Conservation (phyloP, 2,888 invertebrate genomes). For the Parnassius glacialis region DNA sequence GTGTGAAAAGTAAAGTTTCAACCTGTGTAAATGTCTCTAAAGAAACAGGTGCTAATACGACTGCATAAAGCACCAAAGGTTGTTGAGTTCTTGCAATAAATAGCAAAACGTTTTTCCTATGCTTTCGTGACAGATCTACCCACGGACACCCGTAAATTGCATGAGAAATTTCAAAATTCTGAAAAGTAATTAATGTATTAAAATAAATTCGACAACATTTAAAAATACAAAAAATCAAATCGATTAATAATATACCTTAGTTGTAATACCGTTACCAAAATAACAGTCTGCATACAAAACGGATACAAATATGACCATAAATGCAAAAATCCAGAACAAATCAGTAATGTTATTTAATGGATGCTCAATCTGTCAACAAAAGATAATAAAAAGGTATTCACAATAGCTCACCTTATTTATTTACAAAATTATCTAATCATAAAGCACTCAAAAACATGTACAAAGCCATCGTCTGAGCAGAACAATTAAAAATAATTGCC, state of each 20-base stretch:
- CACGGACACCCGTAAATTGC: slow-evolving; percentile 46
- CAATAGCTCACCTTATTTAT: too few species aligned
- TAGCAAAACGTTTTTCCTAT: slow-evolving; percentile 45
- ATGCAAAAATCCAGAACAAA: slow-evolving; percentile 44
- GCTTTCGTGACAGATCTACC: slow-evolving; percentile 39
- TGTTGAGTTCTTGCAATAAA: slow-evolving; percentile 51
- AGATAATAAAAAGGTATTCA: too few species aligned
- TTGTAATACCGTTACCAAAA: slow-evolving; percentile 49
- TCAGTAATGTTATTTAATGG: slow-evolving; percentile 27
- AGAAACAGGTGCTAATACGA: slow-evolving; percentile 47
- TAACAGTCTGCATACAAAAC: slow-evolving; percentile 53
- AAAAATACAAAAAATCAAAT: not conserved
- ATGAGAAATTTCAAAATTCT: slow-evolving; percentile 48
- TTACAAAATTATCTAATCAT: too few species aligned
- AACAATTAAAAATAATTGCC: too few species aligned
- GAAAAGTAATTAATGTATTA: slow-evolving; percentile 1
- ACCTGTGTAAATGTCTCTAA: slow-evolving; percentile 51
- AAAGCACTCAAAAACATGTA: too few species aligned
- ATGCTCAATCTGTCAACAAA: slow-evolving; percentile 46
- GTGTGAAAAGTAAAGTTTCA: not conserved
- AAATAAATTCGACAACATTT: not conserved
- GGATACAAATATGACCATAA: slow-evolving; percentile 39
- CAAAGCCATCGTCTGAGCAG: too few species aligned
- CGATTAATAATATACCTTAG: slow-evolving; percentile 41
- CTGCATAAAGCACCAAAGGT: slow-evolving; percentile 47